These are phyloP conservation scores for Coelinius sp. DNA, from an alignment of 2,888 invertebrate species.

Conservation along the genomic window DNA sequence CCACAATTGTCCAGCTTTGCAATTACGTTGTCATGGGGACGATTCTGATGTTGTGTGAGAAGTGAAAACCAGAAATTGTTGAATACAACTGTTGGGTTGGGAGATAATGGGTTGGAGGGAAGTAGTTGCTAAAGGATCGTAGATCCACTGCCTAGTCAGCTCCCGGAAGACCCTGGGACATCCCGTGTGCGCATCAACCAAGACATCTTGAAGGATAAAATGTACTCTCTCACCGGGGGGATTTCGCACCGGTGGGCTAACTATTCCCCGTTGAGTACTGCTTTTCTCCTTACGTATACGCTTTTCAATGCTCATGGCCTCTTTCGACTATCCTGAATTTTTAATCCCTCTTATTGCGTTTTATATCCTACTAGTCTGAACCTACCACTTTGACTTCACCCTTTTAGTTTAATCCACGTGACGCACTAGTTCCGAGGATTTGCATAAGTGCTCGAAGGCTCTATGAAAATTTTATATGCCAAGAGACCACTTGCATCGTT, in stretches of 20 bases:
- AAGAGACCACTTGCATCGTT: conserved; percentile 11
- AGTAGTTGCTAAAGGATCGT: conserved; percentile 29
- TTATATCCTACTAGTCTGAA: not conserved
- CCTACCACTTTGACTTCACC: not conserved
- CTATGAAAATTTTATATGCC: conserved; percentile 21
- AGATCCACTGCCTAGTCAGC: conserved; percentile 36
- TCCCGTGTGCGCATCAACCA: conserved; percentile 26
- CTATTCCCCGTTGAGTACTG: conserved; percentile 10
- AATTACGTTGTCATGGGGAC: conserved; percentile 25
- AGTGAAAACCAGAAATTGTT: conserved; percentile 12
- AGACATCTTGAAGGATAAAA: conserved; percentile 37
- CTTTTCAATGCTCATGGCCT: conserved; percentile 18
- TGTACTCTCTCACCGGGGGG: conserved; percentile 31
- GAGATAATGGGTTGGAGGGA: conserved; percentile 5
- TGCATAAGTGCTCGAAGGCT: conserved; percentile 10
- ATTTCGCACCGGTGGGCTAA: conserved; percentile 14
- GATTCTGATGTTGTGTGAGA: not conserved
- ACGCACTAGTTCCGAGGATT: conserved; percentile 17
- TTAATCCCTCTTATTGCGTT: conserved; percentile 7
- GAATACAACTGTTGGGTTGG: not conserved
- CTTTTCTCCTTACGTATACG: conserved; percentile 16
- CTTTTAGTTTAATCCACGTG: conserved; percentile 14
- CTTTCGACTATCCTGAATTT: not conserved
- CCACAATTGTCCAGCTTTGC: conserved; percentile 33
- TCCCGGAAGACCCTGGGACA: conserved; percentile 36